Conservation (phyloP, 2,888 invertebrate genomes). For the Chelonus formosanus region DNA sequence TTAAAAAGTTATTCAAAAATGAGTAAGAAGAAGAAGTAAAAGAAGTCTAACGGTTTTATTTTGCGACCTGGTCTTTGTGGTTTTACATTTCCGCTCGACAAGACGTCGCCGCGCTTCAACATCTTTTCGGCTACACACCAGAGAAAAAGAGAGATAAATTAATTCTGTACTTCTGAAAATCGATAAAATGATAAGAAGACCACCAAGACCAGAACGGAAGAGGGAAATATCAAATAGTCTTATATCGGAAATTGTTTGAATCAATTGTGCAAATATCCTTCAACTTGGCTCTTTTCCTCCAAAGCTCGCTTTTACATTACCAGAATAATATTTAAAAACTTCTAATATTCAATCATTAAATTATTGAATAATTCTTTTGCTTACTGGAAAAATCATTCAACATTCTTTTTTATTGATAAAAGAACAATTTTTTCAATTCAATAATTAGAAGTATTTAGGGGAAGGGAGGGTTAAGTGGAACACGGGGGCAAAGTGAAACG, state of each 20-base stretch:
- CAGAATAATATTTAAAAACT: no score
- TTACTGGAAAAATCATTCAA: no score
- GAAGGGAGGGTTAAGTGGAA: no score
- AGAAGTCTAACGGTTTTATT: background rate
- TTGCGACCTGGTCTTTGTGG: constrained; percentile 42
- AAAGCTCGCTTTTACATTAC: no score
- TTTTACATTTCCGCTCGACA: constrained; percentile 53
- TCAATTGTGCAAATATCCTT: background rate
- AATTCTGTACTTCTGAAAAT: background rate
- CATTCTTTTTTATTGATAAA: no score
- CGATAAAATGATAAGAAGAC: background rate
- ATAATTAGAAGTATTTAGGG: no score
- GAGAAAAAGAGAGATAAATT: constrained; percentile 11
- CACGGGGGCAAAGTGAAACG: no score
- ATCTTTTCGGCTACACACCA: background rate
- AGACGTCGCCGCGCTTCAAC: constrained; percentile 42
- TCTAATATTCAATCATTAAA: no score
- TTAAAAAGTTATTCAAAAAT: background rate
- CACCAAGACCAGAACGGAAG: background rate
- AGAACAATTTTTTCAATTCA: no score
- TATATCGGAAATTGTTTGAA: background rate
- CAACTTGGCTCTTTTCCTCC: no score
- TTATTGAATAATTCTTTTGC: no score
- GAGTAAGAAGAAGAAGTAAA: background rate
- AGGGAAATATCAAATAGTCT: constrained; percentile 11